Evolutionary conservation across 2,113 vertebrate species (phyloP), one percentile per base, ranked within the genome.

Genomic region (Orcinus orca): DNA sequence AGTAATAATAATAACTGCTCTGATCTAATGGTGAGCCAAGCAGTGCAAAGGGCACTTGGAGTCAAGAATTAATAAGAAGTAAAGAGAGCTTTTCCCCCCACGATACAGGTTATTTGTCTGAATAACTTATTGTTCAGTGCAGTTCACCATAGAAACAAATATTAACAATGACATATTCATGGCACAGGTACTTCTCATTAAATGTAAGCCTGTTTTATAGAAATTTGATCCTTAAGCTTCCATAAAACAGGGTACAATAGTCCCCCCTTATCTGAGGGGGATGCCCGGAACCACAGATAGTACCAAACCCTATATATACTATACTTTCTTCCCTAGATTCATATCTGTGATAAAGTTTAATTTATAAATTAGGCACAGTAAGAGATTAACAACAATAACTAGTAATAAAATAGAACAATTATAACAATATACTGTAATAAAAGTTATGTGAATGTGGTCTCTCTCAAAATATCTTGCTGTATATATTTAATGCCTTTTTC

Each of bases 11-110:
- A 87, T 26, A 90, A 92, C 50, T 58, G 13, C 50, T 76, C 58
- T 87, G 93, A 95, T 85, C 79, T 85, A 65, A 38, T 67, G 31
- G 60, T 38, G 15, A 94, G 67, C 47, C 29, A 68, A 70, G 88
- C 90, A 65, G 31, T 73, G 5, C 73, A 95, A 55, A 91, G 86
- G 81, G n/a, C 29, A 79, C n/a, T 60, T 62, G 77, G 73, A 44
- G 44, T 89, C 44, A 90, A 97, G 95, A 96, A 83, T 95, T 95
- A 88, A 85, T 73, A 83, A 85, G 50, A 83, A 82, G 41, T 90
- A 67, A 77, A 80, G 74, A 71, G 36, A 21, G 15, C 26, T 47
- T 12, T 36, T 26, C 20, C 0, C 0, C 9, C 7, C 31, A 18
- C 1, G 3, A 53, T 67, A 79, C 70, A 76, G 76, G 50, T 58